A percentile compares a stretch with the other conserved stretches of the same genome.
These are phyloP conservation scores for Burhinus oedicnemus DNA, from an alignment of 2,113 vertebrate species.

Conservation along the genomic window DNA sequence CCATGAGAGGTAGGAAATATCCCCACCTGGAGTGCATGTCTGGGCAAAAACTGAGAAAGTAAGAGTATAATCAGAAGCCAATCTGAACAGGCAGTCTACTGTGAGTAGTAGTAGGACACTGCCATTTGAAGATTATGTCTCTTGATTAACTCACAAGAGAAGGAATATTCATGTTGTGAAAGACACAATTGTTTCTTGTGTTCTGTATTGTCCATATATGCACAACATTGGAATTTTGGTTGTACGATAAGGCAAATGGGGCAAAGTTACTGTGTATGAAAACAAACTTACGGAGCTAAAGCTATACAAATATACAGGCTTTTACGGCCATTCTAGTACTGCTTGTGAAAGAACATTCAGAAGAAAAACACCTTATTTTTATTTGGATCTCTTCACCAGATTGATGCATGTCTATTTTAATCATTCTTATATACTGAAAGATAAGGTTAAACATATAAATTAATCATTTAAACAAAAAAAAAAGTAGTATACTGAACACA, in stretches of 20 bases:
- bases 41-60: background rate
- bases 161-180: background rate
- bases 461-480: background rate
- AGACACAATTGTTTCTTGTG: background rate
- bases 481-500: background rate
- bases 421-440: background rate
- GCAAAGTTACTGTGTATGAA: background rate
- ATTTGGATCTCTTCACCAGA: background rate
- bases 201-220: background rate
- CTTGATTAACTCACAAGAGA: background rate
- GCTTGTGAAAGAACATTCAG: background rate
- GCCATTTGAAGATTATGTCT: background rate
- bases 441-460: background rate
- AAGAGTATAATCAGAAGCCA: background rate
- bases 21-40: rapidly evolving
- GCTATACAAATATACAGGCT: background rate
- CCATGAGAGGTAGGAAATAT: background rate
- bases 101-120: background rate
- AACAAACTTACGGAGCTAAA: background rate
- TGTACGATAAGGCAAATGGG: background rate
- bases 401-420: background rate
- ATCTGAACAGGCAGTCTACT: background rate
- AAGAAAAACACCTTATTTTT: background rate
- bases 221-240: background rate
- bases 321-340: background rate